Percentiles rank a stretch among this genome's conserved stretches.
phyloP scores from a whole-genome alignment of 2,888 invertebrate species.

The Drosophila maculinotata region DNA sequence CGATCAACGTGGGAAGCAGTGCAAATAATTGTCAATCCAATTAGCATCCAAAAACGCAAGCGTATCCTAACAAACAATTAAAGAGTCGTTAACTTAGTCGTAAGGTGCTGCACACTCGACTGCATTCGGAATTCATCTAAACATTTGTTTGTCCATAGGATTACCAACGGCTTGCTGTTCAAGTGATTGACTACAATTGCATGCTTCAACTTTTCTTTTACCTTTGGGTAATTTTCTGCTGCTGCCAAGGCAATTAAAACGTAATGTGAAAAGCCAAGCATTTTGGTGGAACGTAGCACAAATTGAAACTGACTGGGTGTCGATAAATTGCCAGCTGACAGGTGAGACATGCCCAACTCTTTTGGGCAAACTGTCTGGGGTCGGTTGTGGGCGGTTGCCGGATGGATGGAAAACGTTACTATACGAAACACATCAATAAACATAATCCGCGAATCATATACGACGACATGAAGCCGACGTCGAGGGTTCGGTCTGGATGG shows the following conservation, averaged over 20 bases:
- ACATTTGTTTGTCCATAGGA: background rate
- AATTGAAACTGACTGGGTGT: constrained; percentile 3
- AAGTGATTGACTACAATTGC: background rate
- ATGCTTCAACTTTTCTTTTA: background rate
- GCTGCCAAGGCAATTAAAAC: constrained; percentile 37
- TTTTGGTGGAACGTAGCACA: constrained; percentile 2
- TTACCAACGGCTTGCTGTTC: background rate
- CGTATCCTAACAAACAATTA: background rate
- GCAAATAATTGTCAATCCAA: constrained; percentile 8
- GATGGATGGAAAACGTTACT: constrained; percentile 26
- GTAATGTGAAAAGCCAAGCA: constrained; percentile 5
- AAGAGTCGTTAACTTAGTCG: background rate
- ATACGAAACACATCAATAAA: constrained; percentile 62
- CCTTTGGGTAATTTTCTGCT: background rate
- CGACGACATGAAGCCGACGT: constrained; percentile 33
- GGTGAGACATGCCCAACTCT: constrained; percentile 15
- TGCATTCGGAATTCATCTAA: background rate
- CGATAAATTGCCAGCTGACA: constrained; percentile 25
- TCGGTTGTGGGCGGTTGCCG: constrained; percentile 12
- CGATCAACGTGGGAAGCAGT: background rate
- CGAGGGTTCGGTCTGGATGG: constrained; percentile 6
- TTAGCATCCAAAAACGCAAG: background rate
- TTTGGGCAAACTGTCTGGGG: constrained; percentile 15
- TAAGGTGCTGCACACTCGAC: constrained; percentile 2
- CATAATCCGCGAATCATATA: constrained; percentile 65